Percentiles rank a stretch among this genome's conserved stretches.
Conservation (phyloP, 2,888 invertebrate genomes). For the Actias luna region DNA sequence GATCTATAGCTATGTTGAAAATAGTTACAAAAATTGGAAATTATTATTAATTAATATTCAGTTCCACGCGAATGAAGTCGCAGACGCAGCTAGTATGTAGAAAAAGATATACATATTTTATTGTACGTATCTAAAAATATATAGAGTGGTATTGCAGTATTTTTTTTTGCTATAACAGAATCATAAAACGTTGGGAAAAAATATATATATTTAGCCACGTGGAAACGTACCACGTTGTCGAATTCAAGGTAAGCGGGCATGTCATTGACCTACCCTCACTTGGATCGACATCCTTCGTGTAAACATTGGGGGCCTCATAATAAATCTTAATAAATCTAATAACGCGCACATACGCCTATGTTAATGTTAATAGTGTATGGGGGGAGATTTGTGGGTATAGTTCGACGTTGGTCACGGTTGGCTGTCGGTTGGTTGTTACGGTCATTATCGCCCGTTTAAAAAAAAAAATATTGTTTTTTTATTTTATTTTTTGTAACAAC, state of each 20-base stretch:
- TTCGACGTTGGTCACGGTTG: neutral
- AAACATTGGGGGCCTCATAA: slow-evolving; percentile 37
- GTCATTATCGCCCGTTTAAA: neutral
- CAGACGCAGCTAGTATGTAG: neutral
- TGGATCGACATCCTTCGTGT: slow-evolving; percentile 28
- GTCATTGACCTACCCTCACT: slow-evolving; percentile 38
- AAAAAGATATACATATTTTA: neutral
- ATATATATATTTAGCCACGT: neutral
- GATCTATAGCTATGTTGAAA: no score
- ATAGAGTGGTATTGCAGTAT: neutral
- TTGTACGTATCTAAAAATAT: neutral
- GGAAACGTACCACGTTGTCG: slow-evolving; percentile 30
- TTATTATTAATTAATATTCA: no score
- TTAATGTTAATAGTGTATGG: neutral
- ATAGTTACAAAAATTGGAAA: no score
- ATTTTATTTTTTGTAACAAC: no score
- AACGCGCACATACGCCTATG: slow-evolving; percentile 19
- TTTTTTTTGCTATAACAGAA: neutral
- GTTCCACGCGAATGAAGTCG: neutral
- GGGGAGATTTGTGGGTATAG: neutral
- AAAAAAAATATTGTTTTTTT: no score
- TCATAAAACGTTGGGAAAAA: neutral
- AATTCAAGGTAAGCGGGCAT: slow-evolving; percentile 30
- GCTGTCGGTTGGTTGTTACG: neutral
- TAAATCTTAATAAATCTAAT: slow-evolving; percentile 36